Percentiles rank a stretch among this genome's conserved stretches.
Conservation (phyloP, 1,140 invertebrate species). For the Pinna nobilis region DNA sequence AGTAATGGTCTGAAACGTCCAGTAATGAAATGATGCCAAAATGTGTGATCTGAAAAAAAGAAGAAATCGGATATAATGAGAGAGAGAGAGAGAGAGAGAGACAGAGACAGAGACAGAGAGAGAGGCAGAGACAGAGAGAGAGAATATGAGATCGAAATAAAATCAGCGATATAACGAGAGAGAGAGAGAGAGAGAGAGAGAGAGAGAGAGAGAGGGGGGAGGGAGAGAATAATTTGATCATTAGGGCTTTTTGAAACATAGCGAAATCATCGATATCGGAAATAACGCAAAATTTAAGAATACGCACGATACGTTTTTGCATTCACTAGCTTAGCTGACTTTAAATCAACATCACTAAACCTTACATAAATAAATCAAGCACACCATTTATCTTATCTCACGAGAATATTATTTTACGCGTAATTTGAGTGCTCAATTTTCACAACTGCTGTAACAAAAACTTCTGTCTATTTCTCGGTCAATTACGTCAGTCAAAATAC, state of each 20-base stretch:
- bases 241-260: too few species aligned
- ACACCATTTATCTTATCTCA: background rate
- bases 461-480: background rate
- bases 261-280: too few species aligned
- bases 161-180: too few species aligned
- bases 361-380: background rate
- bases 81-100: background rate
- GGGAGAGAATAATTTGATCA: too few species aligned
- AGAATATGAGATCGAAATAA: too few species aligned
- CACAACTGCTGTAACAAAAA: background rate
- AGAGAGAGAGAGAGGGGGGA: too few species aligned
- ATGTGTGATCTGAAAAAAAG: constrained; percentile 53
- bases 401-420: background rate
- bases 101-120: background rate
- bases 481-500: constrained; percentile 21
- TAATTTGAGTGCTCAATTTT: background rate
- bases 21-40: constrained; percentile 60
- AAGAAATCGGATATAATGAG: background rate
- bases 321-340: background rate
- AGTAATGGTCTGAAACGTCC: constrained; percentile 63
- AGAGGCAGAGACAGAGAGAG: background rate
- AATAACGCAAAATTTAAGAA: too few species aligned
- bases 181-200: too few species aligned
- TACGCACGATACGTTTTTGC: too few species aligned
- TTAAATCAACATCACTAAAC: background rate